Conservation (phyloP, 2,888 invertebrate species). For the Lasioglossum oenotherae region DNA sequence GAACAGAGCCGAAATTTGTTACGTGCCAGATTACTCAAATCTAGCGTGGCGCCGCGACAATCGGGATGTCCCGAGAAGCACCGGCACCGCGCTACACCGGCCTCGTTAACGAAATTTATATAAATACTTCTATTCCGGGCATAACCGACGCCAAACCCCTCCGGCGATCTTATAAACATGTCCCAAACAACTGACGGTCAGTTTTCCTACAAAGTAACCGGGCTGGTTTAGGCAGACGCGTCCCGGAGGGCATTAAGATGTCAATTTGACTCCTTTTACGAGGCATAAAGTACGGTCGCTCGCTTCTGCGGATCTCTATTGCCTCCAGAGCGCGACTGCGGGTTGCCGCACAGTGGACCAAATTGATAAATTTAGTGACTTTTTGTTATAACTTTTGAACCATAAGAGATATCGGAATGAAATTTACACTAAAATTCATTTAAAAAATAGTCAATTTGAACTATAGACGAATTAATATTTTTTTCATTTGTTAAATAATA, state of each 20-base stretch:
- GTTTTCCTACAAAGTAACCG: background rate
- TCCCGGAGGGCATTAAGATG: conserved; percentile 2
- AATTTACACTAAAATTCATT: too few relatives aligned
- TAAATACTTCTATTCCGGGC: background rate
- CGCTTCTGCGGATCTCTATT: background rate
- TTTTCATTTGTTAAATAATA: background rate
- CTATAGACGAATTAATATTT: too few relatives aligned
- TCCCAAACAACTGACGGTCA: background rate
- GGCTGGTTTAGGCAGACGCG: background rate
- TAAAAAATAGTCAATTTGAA: too few relatives aligned
- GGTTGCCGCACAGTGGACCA: background rate
- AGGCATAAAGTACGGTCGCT: background rate
- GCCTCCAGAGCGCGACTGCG: background rate
- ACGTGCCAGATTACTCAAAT: conserved; percentile 50
- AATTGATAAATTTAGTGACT: too few relatives aligned
- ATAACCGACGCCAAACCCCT: background rate
- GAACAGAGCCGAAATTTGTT: conserved; percentile 39
- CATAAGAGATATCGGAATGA: too few relatives aligned
- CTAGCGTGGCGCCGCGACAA: conserved; percentile 39
- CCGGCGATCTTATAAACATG: conserved; percentile 1
- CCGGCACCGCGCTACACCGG: background rate
- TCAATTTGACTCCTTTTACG: background rate
- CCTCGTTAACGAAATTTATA: background rate
- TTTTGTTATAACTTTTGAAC: too few relatives aligned
- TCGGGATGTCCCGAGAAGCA: background rate